Percentiles rank a stretch among this genome's conserved stretches.
These are phyloP conservation scores for Apis dorsata DNA, from an alignment of 1,140 invertebrate species.

Conservation along the genomic window DNA sequence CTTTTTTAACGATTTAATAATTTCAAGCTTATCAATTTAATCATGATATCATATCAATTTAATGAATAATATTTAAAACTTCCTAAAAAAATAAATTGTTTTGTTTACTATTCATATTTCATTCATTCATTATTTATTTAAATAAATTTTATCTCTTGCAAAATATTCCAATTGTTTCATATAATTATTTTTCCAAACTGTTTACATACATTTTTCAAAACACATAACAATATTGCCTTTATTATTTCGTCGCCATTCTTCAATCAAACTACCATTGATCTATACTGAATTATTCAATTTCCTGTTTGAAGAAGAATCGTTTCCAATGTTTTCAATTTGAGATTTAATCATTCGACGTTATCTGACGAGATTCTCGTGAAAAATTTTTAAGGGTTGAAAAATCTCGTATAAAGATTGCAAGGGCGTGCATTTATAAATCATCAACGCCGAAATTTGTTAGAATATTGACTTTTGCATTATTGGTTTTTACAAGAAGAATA, in stretches of 20 bases:
- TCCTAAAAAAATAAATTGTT: too few species aligned
- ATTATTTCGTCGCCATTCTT: not conserved
- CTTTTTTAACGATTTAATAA: too few species aligned
- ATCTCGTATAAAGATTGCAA: constrained; percentile 33
- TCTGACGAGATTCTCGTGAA: not conserved
- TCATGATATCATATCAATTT: too few species aligned
- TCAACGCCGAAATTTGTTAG: constrained; percentile 49
- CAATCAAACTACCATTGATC: not conserved
- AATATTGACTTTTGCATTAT: constrained; percentile 63
- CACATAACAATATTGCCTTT: not conserved
- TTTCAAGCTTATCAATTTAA: too few species aligned
- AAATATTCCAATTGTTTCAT: too few species aligned
- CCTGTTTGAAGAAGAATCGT: too few species aligned
- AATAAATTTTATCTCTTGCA: too few species aligned
- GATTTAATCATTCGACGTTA: not conserved
- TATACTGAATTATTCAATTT: not conserved
- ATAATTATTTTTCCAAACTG: too few species aligned
- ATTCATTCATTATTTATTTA: too few species aligned
- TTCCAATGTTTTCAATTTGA: not conserved
- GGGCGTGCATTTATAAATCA: constrained; percentile 46
- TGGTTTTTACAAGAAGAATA: constrained; percentile 52
- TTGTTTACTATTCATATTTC: too few species aligned
- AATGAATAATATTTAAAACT: too few species aligned
- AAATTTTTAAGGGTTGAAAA: not conserved
- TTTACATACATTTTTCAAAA: too few species aligned